Evolutionary conservation across 1,140 invertebrate species (phyloP).

Genomic region (Bicyclus anynana): DNA sequence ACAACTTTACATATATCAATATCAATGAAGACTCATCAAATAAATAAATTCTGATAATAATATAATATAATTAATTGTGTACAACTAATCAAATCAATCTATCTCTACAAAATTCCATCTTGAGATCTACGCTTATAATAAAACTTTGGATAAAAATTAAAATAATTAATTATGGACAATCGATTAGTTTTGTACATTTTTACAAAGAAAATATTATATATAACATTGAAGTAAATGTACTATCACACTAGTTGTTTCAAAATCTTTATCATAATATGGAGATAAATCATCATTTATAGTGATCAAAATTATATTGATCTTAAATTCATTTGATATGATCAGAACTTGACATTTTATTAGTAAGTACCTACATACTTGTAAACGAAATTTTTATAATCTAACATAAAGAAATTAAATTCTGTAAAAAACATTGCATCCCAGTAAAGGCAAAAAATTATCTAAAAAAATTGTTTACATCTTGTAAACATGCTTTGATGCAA

Average conservation of each 20-base stretch:
- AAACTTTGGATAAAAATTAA: constrained; percentile 75
- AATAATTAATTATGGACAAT: constrained; percentile 63
- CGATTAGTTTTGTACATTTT: constrained; percentile 69
- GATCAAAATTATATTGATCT: too few relatives aligned
- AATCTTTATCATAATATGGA: not conserved
- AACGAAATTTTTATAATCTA: too few relatives aligned
- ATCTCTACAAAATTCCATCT: constrained; percentile 47
- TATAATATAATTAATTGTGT: constrained; percentile 51
- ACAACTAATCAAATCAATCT: constrained; percentile 56
- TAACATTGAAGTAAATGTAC: not conserved
- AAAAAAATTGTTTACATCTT: too few relatives aligned
- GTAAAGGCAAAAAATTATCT: too few relatives aligned
- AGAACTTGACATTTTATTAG: too few relatives aligned
- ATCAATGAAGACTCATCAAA: constrained; percentile 54
- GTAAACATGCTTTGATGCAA: too few relatives aligned
- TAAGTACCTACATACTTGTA: too few relatives aligned
- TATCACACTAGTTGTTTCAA: not conserved
- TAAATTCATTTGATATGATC: too few relatives aligned
- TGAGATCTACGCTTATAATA: constrained; percentile 75
- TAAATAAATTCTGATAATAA: constrained; percentile 72
- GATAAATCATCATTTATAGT: too few relatives aligned
- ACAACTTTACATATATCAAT: constrained; percentile 66
- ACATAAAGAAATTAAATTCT: too few relatives aligned
- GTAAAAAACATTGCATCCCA: too few relatives aligned
- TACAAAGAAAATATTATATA: constrained; percentile 55